These are phyloP conservation scores for Pocillopora meandrina DNA, from an alignment of 92 coral and sea anemone species.

Conservation along the genomic window DNA sequence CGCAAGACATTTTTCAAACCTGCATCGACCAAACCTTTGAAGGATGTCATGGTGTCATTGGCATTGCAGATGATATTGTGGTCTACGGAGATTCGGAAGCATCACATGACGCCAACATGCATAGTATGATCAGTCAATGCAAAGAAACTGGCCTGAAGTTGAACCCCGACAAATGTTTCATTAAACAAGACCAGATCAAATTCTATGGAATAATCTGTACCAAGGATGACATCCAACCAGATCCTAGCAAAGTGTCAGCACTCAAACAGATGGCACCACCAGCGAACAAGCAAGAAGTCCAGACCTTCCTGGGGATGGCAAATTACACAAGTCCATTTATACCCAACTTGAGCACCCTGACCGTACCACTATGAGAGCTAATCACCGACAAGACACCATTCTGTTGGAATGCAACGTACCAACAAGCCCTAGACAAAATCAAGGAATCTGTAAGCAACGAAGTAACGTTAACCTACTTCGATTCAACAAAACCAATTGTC, in stretches of 20 bases:
- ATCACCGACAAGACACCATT: conserved; percentile 28
- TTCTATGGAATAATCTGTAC: conserved; percentile 34
- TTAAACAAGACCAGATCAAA: conserved; percentile 53
- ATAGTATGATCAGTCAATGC: conserved; percentile 32
- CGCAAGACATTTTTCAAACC: not conserved
- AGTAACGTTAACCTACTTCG: conserved; percentile 64
- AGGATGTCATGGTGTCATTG: conserved; percentile 1
- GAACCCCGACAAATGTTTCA: conserved; percentile 47
- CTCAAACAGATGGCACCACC: conserved; percentile 49
- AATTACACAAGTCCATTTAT: conserved; percentile 69
- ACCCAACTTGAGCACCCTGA: conserved; percentile 47
- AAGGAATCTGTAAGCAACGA: conserved; percentile 52
- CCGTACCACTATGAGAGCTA: conserved; percentile 44
- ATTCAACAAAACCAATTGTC: conserved; percentile 34
- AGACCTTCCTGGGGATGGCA: conserved; percentile 55
- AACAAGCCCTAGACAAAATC: conserved; percentile 55
- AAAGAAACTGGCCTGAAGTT: conserved; percentile 36
- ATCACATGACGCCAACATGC: conserved; percentile 18
- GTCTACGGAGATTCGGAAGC: too few species aligned
- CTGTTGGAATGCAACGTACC: conserved; percentile 49
- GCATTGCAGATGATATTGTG: too few species aligned
- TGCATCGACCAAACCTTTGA: not conserved
- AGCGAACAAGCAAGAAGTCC: conserved; percentile 44
- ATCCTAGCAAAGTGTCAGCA: conserved; percentile 49
- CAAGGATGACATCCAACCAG: conserved; percentile 39